A percentile compares a stretch with the other conserved stretches of the same genome.
Evolutionary conservation across 2,113 vertebrate genomes (phyloP).

Genomic region (Aramus guarauna): DNA sequence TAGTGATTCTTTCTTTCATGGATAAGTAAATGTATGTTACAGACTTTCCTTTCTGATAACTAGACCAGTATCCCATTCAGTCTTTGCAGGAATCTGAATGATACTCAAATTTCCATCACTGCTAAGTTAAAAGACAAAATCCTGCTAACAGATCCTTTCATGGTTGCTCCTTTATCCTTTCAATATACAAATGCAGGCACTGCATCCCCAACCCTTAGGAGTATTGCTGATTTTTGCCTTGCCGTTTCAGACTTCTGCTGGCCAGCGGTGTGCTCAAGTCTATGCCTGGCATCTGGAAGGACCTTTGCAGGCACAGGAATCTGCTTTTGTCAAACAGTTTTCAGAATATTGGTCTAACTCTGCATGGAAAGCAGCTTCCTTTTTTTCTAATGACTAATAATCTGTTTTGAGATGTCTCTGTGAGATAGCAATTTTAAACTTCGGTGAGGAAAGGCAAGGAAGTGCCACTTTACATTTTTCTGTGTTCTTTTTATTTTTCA

Average conservation of each 20-base stretch:
- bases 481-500: constrained; percentile 42
- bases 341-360: not conserved
- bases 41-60: not conserved
- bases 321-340: not conserved
- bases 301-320: not conserved
- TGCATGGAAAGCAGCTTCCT: not conserved
- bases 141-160: not conserved
- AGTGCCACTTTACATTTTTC: not conserved
- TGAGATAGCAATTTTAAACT: not conserved
- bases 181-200: not conserved
- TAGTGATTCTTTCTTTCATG: not conserved
- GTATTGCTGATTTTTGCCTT: not conserved
- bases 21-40: not conserved
- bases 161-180: not conserved
- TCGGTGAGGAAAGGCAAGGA: not conserved
- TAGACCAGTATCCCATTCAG: not conserved
- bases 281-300: not conserved
- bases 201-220: not conserved
- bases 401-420: not conserved
- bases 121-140: not conserved
- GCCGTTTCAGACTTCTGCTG: not conserved
- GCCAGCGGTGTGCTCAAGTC: not conserved
- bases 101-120: not conserved
- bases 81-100: not conserved
- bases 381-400: not conserved